These are phyloP conservation scores for Craterocephalus amniculus DNA, from an alignment of 2,797 vertebrate genomes.

Conservation along the genomic window DNA sequence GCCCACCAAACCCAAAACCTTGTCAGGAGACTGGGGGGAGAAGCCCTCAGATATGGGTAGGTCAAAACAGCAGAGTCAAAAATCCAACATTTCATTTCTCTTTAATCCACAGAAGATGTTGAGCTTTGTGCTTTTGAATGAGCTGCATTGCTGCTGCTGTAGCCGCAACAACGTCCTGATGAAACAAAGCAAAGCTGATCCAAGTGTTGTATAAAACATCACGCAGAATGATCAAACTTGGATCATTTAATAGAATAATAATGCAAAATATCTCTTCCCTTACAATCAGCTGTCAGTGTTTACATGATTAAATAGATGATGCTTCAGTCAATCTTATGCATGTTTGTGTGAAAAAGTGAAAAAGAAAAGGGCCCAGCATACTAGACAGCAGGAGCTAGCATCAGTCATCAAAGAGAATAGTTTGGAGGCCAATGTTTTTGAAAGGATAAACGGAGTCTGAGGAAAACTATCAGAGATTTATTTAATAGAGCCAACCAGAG, in stretches of 20 bases:
- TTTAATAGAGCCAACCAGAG: not conserved
- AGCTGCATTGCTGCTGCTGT: too few species aligned
- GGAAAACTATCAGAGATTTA: not conserved
- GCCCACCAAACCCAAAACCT: conserved; percentile 87
- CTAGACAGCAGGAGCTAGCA: not conserved
- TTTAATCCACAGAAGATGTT: too few species aligned
- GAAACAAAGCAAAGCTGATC: not conserved
- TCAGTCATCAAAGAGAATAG: not conserved
- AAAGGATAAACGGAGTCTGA: not conserved
- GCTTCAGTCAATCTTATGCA: not conserved
- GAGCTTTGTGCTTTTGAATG: too few species aligned
- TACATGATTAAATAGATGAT: not conserved
- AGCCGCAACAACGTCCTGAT: too few species aligned
- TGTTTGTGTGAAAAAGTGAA: too few species aligned
- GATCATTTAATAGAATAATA: not conserved
- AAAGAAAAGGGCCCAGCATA: not conserved
- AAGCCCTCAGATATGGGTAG: conserved; percentile 79
- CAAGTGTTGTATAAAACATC: not conserved
- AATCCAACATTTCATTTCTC: not conserved
- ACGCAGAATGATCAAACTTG: not conserved
- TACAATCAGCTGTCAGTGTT: not conserved
- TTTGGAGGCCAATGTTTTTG: not conserved
- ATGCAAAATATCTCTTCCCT: not conserved
- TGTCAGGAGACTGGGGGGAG: conserved; percentile 76
- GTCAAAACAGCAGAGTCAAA: not conserved